phyloP scores from a whole-genome alignment of 2,797 vertebrate species.

The Cuniculus paca region DNA sequence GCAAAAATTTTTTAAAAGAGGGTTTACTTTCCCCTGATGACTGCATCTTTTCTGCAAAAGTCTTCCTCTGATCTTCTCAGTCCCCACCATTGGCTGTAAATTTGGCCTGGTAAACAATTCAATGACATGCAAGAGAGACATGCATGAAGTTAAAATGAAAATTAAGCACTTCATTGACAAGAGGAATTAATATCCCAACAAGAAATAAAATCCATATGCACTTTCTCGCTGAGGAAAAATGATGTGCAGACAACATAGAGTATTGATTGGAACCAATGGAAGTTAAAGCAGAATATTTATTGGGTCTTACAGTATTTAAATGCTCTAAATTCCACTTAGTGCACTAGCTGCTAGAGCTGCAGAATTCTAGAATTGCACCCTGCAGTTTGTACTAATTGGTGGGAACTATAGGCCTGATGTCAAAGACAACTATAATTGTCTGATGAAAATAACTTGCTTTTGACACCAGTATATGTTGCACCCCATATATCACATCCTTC shows the following conservation, averaged over 20 bases:
- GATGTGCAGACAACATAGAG: conserved; percentile 69
- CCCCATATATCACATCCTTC: conserved; percentile 82
- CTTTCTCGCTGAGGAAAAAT: conserved; percentile 80
- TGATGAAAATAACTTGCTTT: conserved; percentile 90
- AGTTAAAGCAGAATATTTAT: conserved; percentile 81
- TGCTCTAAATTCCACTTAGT: conserved; percentile 85
- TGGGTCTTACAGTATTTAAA: conserved; percentile 83
- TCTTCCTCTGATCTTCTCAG: neutral
- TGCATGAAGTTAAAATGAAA: conserved; percentile 82
- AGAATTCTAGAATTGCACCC: conserved; percentile 89
- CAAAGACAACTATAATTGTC: conserved; percentile 91
- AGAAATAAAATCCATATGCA: conserved; percentile 80
- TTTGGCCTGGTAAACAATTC: conserved; percentile 56
- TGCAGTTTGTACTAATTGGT: conserved; percentile 90
- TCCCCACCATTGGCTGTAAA: neutral
- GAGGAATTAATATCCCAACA: conserved; percentile 80
- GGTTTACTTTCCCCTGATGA: neutral
- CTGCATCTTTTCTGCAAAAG: neutral
- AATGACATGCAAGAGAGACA: conserved; percentile 67
- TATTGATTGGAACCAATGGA: conserved; percentile 84
- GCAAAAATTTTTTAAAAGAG: neutral
- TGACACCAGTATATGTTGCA: conserved; percentile 88
- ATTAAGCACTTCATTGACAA: conserved; percentile 84
- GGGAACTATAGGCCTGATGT: conserved; percentile 88
- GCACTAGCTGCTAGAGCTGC: conserved; percentile 81